A percentile compares a stretch with the other conserved stretches of the same genome.
Conservation (phyloP, 2,113 vertebrate genomes). For the Actenoides lindsayi region DNA sequence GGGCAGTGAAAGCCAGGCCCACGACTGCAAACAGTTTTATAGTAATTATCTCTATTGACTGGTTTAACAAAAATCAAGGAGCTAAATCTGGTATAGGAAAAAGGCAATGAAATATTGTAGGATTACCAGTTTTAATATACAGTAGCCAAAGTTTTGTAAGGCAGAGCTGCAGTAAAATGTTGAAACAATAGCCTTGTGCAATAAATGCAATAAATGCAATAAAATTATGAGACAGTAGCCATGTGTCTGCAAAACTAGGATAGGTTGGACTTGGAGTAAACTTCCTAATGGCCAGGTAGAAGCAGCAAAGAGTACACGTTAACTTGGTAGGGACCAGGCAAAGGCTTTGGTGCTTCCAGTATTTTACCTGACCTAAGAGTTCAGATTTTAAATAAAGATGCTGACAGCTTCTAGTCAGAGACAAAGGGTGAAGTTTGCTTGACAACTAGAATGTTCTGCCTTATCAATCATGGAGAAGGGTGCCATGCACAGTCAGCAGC, state of each 20-base stretch:
- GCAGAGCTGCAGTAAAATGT: not conserved
- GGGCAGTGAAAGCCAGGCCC: not conserved
- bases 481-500: not conserved
- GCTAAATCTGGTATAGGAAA: not conserved
- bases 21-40: not conserved
- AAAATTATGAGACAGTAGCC: not conserved
- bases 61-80: not conserved
- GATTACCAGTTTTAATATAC: not conserved
- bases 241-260: not conserved
- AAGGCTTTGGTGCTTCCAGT: not conserved
- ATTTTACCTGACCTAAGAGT: not conserved
- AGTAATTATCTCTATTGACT: not conserved
- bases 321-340: not conserved
- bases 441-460: not conserved
- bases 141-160: not conserved
- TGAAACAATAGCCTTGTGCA: not conserved
- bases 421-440: not conserved
- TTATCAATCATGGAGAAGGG: not conserved
- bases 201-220: not conserved
- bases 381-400: not conserved
- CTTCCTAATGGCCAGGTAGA: not conserved
- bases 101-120: not conserved
- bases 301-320: not conserved
- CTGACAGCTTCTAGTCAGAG: not conserved
- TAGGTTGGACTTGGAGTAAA: not conserved